Base-by-base conservation (phyloP, 2,888 invertebrate species). In the Platycheirus rosarum region DNA sequence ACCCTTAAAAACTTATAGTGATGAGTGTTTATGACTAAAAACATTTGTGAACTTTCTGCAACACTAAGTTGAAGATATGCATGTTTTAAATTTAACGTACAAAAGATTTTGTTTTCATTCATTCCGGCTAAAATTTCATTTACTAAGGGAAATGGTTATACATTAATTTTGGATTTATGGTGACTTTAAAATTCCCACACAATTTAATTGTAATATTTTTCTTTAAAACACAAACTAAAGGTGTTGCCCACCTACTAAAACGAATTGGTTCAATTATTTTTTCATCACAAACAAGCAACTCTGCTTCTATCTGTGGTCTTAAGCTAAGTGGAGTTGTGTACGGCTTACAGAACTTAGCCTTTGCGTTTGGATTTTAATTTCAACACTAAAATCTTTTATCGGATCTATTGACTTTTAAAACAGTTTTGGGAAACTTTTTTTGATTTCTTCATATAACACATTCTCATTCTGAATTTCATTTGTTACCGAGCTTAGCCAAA, bases 181-280 rank as follows among this genome's bases (percentile, higher is more conserved):
- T n/a, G n/a, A n/a, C n/a, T n/a, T n/a, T n/a, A n/a, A n/a, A n/a
- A n/a, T n/a, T n/a, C n/a, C n/a, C n/a, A n/a, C n/a, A 76, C 2
- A 82, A 65, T 53, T 68, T 65, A 26, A 82, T 37, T 18, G 37
- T 65, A 13, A 57, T 70, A 35, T 74, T 51, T 20, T 76, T 82
- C 55, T 71, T 79, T 37, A 76, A 35, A 9, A 68, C 63, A n/a
- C 80, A 80, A 20, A 80, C 70, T 16, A 75, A 48, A 7, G 70
- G 65, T 8, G 60, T 62, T 29, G 73, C 62, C 75, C 65, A 75
- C 48, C 46, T 37, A 57, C 74, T 74, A 40, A 51, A 70, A 14
- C 69, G 79, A n/a, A 80, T 51, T n/a, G 79, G 57, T 26, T 73
- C 23, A 40, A 80, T 80, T 51, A 74, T 51, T 13, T 60, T 74